Evolutionary conservation across 2,113 vertebrate genomes (phyloP).

Genomic region (Pelusios castaneus): DNA sequence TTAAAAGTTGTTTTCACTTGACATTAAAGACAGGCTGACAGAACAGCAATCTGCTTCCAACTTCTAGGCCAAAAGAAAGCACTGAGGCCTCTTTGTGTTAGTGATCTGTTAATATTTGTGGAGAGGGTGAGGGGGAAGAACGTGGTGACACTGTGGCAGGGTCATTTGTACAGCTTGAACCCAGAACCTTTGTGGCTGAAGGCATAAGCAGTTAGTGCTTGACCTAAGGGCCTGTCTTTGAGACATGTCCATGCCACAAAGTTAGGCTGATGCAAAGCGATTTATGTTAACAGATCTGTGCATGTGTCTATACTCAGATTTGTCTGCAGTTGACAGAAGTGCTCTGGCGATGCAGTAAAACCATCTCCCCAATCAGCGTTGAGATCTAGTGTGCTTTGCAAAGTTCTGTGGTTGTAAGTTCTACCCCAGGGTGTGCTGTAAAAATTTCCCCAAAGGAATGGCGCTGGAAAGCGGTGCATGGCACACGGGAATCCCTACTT

Average conservation of each 20-base stretch:
- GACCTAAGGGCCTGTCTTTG: not conserved
- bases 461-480: no score
- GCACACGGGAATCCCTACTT: no score
- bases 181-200: not conserved
- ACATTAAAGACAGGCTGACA: not conserved
- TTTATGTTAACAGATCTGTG: not conserved
- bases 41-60: not conserved
- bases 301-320: not conserved
- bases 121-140: rapidly evolving
- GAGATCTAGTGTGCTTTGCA: not conserved
- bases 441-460: no score
- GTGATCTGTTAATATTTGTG: not conserved
- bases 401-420: not conserved
- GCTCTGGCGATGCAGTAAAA: not conserved
- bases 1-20: not conserved
- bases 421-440: not conserved
- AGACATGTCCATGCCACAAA: not conserved
- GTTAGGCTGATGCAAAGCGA: not conserved
- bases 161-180: not conserved
- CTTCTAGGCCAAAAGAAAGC: not conserved
- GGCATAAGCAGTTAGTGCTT: not conserved
- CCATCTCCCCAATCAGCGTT: not conserved
- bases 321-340: not conserved
- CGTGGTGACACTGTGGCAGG: not conserved
- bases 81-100: not conserved